Percentiles rank a stretch among this genome's conserved stretches.
Evolutionary conservation across 2,113 vertebrate genomes (phyloP).

Genomic region (Tenebrosternarchus preto): DNA sequence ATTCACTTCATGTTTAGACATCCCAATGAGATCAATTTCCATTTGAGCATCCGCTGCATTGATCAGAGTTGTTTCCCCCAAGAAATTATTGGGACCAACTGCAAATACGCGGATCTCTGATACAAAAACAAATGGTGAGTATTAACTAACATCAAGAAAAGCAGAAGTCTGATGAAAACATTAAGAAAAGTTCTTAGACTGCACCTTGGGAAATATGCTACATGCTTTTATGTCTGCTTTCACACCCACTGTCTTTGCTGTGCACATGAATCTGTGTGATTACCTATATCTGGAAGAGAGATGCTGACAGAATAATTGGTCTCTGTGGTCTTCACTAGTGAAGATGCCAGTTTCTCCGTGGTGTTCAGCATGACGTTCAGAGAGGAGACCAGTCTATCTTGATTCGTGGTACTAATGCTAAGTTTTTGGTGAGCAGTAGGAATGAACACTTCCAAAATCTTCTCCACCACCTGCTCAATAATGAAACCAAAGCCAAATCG

Average conservation of each 20-base stretch:
- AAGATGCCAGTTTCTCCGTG: slow-evolving; percentile 8
- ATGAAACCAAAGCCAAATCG: not conserved
- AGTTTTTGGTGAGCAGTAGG: too few relatives aligned
- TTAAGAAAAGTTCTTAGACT: too few relatives aligned
- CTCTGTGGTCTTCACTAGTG: not conserved
- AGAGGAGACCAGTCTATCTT: not conserved
- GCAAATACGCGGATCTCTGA: slow-evolving; percentile 30
- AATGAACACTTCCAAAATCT: too few relatives aligned
- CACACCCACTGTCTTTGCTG: too few relatives aligned
- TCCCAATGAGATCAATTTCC: slow-evolving; percentile 41
- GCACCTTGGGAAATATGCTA: too few relatives aligned
- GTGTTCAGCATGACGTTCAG: not conserved
- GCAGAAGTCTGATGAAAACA: too few relatives aligned
- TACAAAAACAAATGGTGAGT: too few relatives aligned
- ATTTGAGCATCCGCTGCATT: not conserved
- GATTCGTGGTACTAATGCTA: too few relatives aligned
- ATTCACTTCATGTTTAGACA: slow-evolving; percentile 9
- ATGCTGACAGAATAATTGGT: not conserved
- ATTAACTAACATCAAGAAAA: too few relatives aligned
- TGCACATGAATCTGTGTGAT: not conserved
- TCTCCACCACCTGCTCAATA: too few relatives aligned
- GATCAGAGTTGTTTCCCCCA: not conserved
- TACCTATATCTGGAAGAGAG: slow-evolving; percentile 4
- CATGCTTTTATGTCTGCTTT: too few relatives aligned
- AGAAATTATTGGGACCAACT: not conserved